These are phyloP conservation scores for Sorex fumeus DNA, from an alignment of 2,113 vertebrate species.

Conservation along the genomic window DNA sequence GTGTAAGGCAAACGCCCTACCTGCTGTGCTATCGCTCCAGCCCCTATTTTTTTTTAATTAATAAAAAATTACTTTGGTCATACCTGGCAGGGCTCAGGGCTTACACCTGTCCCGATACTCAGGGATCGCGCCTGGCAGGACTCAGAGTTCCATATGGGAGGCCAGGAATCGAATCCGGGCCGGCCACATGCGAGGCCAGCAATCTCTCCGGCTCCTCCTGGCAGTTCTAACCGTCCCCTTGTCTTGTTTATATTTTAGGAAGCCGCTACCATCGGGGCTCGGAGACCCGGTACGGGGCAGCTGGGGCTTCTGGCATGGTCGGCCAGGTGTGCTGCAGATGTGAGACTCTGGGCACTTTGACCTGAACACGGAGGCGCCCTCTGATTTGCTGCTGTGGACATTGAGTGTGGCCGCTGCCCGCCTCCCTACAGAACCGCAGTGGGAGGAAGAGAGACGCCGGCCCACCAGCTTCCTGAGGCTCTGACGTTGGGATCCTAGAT, in stretches of 20 bases:
- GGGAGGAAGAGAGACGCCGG: not conserved
- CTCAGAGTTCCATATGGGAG: no score
- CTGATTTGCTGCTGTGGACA: not conserved
- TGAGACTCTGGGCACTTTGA: slow-evolving; percentile 36
- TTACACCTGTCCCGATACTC: no score
- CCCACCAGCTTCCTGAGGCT: not conserved
- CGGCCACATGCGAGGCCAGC: no score
- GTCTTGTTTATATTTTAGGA: slow-evolving; percentile 79
- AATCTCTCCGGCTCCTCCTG: no score
- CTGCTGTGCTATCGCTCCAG: no score
- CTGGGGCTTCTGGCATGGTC: not conserved
- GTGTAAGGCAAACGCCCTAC: no score
- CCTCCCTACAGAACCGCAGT: not conserved
- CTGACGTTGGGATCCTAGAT: slow-evolving; percentile 4
- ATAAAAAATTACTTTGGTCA: no score
- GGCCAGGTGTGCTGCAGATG: slow-evolving; percentile 67
- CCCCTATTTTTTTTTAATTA: no score
- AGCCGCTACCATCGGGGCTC: slow-evolving; percentile 60
- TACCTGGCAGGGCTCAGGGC: no score
- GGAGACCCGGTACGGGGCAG: not conserved
- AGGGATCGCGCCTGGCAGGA: no score
- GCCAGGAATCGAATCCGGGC: no score
- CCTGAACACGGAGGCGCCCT: not conserved
- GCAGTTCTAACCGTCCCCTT: slow-evolving; percentile 70
- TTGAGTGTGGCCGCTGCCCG: not conserved